Percentiles rank a stretch among this genome's conserved stretches.
Evolutionary conservation across 2,888 invertebrate species (phyloP).

Genomic region (Trachelus tabidus): DNA sequence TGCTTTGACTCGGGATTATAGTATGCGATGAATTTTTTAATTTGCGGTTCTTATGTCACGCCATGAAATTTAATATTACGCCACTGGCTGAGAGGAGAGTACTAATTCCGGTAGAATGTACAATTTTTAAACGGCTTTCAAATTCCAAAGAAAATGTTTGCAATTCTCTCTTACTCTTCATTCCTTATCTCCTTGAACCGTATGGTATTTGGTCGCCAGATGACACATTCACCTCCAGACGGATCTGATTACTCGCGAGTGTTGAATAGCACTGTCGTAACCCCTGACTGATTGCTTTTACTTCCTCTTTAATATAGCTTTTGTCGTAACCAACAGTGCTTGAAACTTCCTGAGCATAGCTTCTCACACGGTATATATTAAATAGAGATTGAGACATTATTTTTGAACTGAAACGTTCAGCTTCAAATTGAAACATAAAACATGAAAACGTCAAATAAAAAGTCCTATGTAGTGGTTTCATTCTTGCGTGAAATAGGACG

Average conservation of each 20-base stretch:
- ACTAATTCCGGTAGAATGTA: not conserved
- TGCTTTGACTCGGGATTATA: not conserved
- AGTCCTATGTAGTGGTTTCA: not conserved
- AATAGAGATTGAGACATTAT: not conserved
- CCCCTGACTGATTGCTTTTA: not conserved
- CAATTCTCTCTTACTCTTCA: not conserved
- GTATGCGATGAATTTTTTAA: not conserved
- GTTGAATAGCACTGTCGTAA: not conserved
- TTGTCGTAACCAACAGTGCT: not conserved
- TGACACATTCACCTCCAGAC: slow-evolving; percentile 25
- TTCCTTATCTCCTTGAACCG: not conserved
- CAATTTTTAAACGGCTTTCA: not conserved
- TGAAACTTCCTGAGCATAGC: not conserved
- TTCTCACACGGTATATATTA: not conserved
- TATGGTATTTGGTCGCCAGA: slow-evolving; percentile 38
- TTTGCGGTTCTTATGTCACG: not conserved
- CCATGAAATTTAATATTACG: not conserved
- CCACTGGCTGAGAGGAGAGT: not conserved
- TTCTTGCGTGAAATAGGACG: not conserved
- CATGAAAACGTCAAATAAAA: not conserved
- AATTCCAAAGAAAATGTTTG: slow-evolving; percentile 1
- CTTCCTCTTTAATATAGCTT: not conserved
- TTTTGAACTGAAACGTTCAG: not conserved
- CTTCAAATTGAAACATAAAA: not conserved
- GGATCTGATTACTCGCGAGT: slow-evolving; percentile 30